Evolutionary conservation across 2,113 vertebrate genomes (phyloP), one percentile per base, ranked within the genome.

Genomic region (Anoplopoma fimbria): DNA sequence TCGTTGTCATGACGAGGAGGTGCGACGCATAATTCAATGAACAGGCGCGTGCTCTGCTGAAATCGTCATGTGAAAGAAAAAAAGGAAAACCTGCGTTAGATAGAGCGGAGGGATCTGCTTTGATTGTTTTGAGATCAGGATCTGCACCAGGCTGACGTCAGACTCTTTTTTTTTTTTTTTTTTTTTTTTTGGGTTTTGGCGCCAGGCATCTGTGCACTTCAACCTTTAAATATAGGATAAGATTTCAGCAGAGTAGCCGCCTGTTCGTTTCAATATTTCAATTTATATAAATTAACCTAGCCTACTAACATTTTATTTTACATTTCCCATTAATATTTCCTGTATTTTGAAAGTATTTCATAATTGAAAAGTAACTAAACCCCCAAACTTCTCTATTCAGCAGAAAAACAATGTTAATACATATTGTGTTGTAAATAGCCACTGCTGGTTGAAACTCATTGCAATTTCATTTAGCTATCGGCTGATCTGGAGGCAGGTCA

Each of bases 1-100:
- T 74, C 10, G 91, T 85, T 87, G 88, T 91, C 91, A 91, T 91
- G 92, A 87, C 83, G 87, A 92, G 61, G 85, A 87, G 80, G 58
- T 71, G 83, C 83, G 81, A 83, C 83, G 84, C 89, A 84, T 70
- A 79, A 80, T 67, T 83, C 71, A 58, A 55, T 53, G 72, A 83
- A 17, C 40, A 31, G 29, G 25, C 42, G 62, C 84, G 51, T 34
- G 77, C 34, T 47, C 49, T 49, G 75, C 74, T 70, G 53, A 55
- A 70, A 65, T 36, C 69, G 53, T 68, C 75, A 58, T 29, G 77
- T 53, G 76, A 17, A 25, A 45, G 62, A 53, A 33, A 33, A 31
- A 51, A 51, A 2, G 23, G 4, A 55, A 10, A 60, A 33, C 33
- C 61, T n/a, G 53, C 71, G 64, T 53, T 33, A 42, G 27, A 75